Percentiles rank a stretch among this genome's conserved stretches.
Evolutionary conservation across 2,888 invertebrate species (phyloP).

Genomic region (Drosophila ustulata): DNA sequence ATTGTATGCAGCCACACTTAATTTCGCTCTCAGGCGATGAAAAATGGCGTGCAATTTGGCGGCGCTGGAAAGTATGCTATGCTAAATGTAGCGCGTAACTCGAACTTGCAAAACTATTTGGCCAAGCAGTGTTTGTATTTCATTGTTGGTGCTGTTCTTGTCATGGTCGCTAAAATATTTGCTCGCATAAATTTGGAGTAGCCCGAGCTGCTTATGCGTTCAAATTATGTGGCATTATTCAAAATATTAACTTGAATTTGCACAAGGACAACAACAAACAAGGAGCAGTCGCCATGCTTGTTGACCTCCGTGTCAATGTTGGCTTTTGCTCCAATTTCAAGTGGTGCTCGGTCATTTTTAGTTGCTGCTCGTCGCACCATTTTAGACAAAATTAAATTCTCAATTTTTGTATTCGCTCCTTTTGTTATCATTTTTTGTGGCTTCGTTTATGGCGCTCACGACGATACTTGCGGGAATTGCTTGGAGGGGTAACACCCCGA

Average conservation of each 20-base stretch:
- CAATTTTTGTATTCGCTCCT: constrained; percentile 44
- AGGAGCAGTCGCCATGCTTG: background rate
- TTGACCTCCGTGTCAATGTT: constrained; percentile 12
- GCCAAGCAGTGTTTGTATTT: background rate
- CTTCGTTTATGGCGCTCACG: constrained; percentile 13
- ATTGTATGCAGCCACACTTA: constrained; percentile 7
- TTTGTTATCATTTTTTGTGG: constrained; percentile 23
- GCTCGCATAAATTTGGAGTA: constrained; percentile 58
- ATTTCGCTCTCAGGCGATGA: constrained; percentile 39
- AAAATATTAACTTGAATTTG: constrained; percentile 73
- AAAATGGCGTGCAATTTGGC: constrained; percentile 49
- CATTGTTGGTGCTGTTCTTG: constrained; percentile 1
- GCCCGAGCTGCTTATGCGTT: constrained; percentile 62
- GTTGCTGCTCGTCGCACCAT: constrained; percentile 17
- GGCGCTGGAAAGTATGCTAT: constrained; percentile 27
- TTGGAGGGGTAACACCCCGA: background rate
- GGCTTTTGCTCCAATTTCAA: constrained; percentile 18
- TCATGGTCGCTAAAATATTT: constrained; percentile 52
- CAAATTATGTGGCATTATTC: constrained; percentile 74
- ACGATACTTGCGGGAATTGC: constrained; percentile 29
- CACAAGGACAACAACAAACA: constrained; percentile 21
- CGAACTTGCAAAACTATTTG: constrained; percentile 33
- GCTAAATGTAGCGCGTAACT: constrained; percentile 19
- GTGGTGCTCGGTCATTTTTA: constrained; percentile 20
- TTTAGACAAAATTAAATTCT: constrained; percentile 62